Evolutionary conservation across 2,797 vertebrate species (phyloP).

Genomic region (Synaphobranchus kaupii): DNA sequence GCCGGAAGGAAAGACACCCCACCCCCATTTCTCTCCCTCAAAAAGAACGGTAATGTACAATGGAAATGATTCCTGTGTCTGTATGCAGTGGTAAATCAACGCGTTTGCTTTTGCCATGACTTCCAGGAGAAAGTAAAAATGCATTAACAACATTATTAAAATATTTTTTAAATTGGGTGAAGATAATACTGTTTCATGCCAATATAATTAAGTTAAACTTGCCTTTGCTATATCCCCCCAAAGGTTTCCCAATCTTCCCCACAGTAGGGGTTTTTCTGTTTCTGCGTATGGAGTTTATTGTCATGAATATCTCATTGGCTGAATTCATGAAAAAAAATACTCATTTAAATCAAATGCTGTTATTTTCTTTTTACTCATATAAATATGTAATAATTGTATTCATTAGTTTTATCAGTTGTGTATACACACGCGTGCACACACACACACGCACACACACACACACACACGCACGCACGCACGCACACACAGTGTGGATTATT

Average conservation of each 20-base stretch:
- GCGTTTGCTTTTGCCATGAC: neutral
- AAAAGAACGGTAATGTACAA: neutral
- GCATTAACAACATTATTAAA: slow-evolving; percentile 31
- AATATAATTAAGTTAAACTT: slow-evolving; percentile 83
- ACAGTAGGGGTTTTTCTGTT: slow-evolving; percentile 31
- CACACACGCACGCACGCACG: too few species aligned
- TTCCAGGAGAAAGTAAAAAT: slow-evolving; percentile 20
- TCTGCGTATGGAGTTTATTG: slow-evolving; percentile 17
- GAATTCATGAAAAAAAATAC: neutral
- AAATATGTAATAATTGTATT: slow-evolving; percentile 27
- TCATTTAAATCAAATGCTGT: slow-evolving; percentile 22
- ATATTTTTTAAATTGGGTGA: slow-evolving; percentile 21
- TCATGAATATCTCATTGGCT: slow-evolving; percentile 29
- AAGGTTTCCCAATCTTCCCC: slow-evolving; percentile 33
- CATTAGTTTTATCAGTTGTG: slow-evolving; percentile 19
- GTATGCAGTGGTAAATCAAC: neutral
- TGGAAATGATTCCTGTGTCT: neutral
- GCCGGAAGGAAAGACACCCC: neutral
- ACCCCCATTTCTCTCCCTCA: neutral
- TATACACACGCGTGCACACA: neutral
- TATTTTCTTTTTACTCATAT: slow-evolving; percentile 5
- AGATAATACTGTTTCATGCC: slow-evolving; percentile 83
- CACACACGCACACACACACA: neutral
- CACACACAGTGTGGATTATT: too few species aligned
- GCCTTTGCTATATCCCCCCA: slow-evolving; percentile 71